These are phyloP conservation scores for Drosophila imparisetae DNA, from an alignment of 2,888 invertebrate species.

Conservation along the genomic window DNA sequence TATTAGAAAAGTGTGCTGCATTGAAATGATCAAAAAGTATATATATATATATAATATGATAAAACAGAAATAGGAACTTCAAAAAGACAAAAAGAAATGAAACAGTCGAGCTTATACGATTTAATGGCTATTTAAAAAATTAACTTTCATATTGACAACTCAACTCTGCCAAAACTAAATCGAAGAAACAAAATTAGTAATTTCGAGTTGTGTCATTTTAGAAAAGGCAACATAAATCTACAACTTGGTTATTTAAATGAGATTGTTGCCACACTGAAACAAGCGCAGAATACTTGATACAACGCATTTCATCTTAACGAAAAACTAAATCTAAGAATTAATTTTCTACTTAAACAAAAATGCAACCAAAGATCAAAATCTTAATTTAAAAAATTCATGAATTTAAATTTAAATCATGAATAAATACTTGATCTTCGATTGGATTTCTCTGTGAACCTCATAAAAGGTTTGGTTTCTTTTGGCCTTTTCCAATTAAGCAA, in stretches of 20 bases:
- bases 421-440: background rate
- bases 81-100: background rate
- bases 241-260: background rate
- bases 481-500: background rate
- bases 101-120: background rate
- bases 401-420: background rate
- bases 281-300: background rate
- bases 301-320: background rate
- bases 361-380: background rate
- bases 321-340: background rate
- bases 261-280: background rate
- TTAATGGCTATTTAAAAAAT: background rate
- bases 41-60: accelerated
- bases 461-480: background rate
- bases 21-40: background rate
- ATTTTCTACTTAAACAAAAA: background rate
- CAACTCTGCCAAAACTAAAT: background rate
- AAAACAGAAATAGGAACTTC: background rate
- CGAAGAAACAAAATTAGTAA: background rate
- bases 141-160: background rate
- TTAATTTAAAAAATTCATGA: background rate
- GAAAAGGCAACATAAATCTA: background rate
- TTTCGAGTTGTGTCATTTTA: background rate
- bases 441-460: background rate
- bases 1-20: background rate